Base-by-base conservation (phyloP, 2,888 invertebrate genomes). In the Zaprionus obscuricornis region DNA sequence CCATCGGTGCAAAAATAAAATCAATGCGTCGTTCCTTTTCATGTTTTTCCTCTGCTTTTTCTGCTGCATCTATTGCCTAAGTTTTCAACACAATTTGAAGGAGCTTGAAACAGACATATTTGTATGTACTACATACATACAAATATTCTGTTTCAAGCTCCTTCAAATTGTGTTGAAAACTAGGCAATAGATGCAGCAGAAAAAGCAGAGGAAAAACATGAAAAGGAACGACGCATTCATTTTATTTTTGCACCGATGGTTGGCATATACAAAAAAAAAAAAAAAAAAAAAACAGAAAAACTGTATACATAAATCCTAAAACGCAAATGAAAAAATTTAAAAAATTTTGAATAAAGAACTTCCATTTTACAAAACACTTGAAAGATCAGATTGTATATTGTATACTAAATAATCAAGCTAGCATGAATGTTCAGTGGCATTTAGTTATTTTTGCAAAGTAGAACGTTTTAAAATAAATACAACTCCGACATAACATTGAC, bases 1-100 rank as follows among this genome's bases (percentile, higher is more conserved):
- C 31, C 51, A 66, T 57, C 57, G 65, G 36, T 18, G 40, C 29
- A 64, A 46, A 66, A 59, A 50, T 74, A 66, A 74, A 69, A 59
- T 59, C 58, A 57, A 59, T 66, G 64, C 67, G 54, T 63, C 77
- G 42, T 27, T 33, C 31, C 39, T 52, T 49, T 18, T 14, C 16
- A 4, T 27, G 6, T 18, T 57, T 36, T 31, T 29, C 24, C 13
- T 2, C 11, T 36, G 31, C 8, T 40, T 31, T 0, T 11, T 14
- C 29, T 29, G 43, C 27, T 43, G 46, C 11, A 26, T 50, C 27
- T 36, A 33, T 26, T 13, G 24, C 14, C 17, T 40, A n/a, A 31
- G 36, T 11, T 29, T n/a, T 10, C 45, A 57, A 57, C 51, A 50
- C 59, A 66, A 75, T 66, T 66, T 58, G 66, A 57, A 58, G 54